A percentile compares a stretch with the other conserved stretches of the same genome.
phyloP scores from a whole-genome alignment of 2,797 vertebrate species.

The Hypotaenidia philippensis region DNA sequence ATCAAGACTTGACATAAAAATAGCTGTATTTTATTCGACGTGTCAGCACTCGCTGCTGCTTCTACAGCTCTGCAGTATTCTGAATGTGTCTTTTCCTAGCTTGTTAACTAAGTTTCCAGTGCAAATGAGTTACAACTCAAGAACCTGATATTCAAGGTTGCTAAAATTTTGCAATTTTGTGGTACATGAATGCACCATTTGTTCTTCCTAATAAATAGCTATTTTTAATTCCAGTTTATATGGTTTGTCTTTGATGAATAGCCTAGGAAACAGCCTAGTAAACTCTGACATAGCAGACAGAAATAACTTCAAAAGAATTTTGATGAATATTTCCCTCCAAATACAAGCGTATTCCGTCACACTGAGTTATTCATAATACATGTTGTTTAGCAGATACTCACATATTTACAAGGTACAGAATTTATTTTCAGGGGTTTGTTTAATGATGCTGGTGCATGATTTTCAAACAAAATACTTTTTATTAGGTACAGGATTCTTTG shows the following conservation, averaged over 20 bases:
- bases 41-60: slow-evolving; percentile 1
- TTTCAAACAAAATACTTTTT: background rate
- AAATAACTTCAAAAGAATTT: slow-evolving; percentile 41
- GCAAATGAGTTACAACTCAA: slow-evolving; percentile 52
- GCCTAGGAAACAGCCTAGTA: slow-evolving; percentile 13
- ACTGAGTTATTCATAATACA: background rate
- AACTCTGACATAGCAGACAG: slow-evolving; percentile 10
- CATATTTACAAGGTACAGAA: background rate
- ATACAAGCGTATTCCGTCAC: background rate
- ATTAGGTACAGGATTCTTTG: background rate
- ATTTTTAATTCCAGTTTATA: slow-evolving; percentile 39
- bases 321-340: background rate
- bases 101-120: slow-evolving; percentile 50
- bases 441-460: background rate
- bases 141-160: slow-evolving; percentile 44
- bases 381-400: background rate
- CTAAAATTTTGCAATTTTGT: slow-evolving; percentile 33
- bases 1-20: slow-evolving; percentile 60
- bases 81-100: background rate
- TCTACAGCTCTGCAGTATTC: slow-evolving; percentile 8
- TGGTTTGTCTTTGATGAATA: slow-evolving; percentile 14
- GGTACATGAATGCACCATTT: slow-evolving; percentile 39
- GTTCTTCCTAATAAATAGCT: slow-evolving; percentile 46
- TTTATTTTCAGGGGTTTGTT: background rate
- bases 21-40: slow-evolving; percentile 6